Conservation (phyloP, 2,113 vertebrate species). For the Proteles cristata region DNA sequence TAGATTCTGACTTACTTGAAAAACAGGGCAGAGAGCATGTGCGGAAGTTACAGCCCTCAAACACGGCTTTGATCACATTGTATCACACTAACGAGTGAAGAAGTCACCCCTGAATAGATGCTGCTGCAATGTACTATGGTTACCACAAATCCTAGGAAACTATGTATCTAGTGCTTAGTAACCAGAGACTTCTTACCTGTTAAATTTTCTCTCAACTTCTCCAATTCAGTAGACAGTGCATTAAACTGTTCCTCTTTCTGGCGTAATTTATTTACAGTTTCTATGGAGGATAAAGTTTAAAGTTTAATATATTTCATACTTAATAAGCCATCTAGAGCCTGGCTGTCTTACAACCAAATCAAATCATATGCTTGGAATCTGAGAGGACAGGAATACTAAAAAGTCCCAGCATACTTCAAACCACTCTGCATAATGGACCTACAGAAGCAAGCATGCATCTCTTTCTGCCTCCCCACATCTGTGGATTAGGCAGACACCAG, state of each 20-base stretch:
- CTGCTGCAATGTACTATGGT: not conserved
- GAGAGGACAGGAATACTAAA: not conserved
- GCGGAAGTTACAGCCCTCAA: not conserved
- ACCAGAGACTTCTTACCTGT: conserved; percentile 79
- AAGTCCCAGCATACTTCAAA: not conserved
- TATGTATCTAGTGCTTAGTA: not conserved
- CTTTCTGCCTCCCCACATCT: not conserved
- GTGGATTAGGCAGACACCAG: not conserved
- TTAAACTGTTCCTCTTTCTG: conserved; percentile 92
- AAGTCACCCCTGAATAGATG: not conserved
- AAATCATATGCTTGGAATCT: not conserved
- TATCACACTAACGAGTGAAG: not conserved
- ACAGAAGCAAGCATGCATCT: not conserved
- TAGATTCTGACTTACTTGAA: not conserved
- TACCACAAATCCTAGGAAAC: not conserved
- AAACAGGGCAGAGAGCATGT: not conserved
- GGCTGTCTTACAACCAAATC: not conserved
- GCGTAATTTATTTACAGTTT: conserved; percentile 90
- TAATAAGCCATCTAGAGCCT: not conserved
- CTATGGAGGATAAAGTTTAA: conserved; percentile 84
- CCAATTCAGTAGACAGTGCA: conserved; percentile 88
- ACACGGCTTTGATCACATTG: not conserved
- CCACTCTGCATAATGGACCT: accelerated
- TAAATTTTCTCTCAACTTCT: conserved; percentile 88
- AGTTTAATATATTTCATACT: conserved; percentile 64